Evolutionary conservation across 2,797 vertebrate genomes (phyloP).

Genomic region (Argyrosomus regius): DNA sequence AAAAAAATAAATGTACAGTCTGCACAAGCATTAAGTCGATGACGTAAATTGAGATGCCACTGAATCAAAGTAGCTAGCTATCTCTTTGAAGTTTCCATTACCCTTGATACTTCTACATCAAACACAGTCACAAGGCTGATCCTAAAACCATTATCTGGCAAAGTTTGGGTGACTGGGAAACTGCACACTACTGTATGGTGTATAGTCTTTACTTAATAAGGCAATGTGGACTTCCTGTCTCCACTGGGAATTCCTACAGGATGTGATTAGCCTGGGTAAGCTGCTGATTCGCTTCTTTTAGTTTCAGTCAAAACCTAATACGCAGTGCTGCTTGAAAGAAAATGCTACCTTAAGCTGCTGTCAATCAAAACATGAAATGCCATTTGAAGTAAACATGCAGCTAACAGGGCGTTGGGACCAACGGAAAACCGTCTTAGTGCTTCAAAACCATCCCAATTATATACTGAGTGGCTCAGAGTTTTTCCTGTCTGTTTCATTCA

Average conservation of each 20-base stretch:
- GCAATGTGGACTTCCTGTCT: slow-evolving; percentile 38
- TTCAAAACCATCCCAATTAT: slow-evolving; percentile 45
- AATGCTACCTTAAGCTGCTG: slow-evolving; percentile 56
- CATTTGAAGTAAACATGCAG: slow-evolving; percentile 50
- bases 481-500: slow-evolving; percentile 32
- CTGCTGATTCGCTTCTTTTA: slow-evolving; percentile 41
- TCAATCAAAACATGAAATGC: slow-evolving; percentile 50
- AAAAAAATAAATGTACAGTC: slow-evolving; percentile 51
- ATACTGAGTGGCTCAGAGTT: slow-evolving; percentile 25
- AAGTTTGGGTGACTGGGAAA: slow-evolving; percentile 55
- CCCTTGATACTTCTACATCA: slow-evolving; percentile 81
- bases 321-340: slow-evolving; percentile 24
- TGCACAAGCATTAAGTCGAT: slow-evolving; percentile 70
- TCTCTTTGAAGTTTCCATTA: slow-evolving; percentile 87
- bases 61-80: slow-evolving; percentile 75
- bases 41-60: slow-evolving; percentile 79
- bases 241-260: slow-evolving; percentile 27
- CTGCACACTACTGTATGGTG: slow-evolving; percentile 36
- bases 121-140: slow-evolving; percentile 76
- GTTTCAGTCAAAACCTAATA: slow-evolving; percentile 48
- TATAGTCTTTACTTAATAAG: slow-evolving; percentile 40
- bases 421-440: neutral
- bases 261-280: slow-evolving; percentile 49
- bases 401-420: slow-evolving; percentile 28
- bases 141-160: slow-evolving; percentile 79